A percentile compares a stretch with the other conserved stretches of the same genome.
phyloP scores from a whole-genome alignment of 2,888 invertebrate genomes.

The Adela reaumurella region DNA sequence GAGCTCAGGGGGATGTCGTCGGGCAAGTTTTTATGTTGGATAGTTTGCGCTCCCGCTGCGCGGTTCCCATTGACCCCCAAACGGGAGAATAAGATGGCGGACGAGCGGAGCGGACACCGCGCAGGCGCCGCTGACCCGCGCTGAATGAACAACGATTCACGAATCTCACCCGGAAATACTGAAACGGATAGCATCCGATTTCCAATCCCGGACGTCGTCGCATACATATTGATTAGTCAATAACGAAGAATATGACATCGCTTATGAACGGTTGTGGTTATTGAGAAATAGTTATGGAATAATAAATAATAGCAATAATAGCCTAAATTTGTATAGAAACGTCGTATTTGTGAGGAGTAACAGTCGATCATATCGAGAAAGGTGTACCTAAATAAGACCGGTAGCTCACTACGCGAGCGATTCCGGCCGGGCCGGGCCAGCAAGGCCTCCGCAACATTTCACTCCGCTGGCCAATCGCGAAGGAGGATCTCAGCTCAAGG shows the following conservation, averaged over 20 bases:
- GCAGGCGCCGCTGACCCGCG: conserved; percentile 12
- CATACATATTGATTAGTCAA: conserved; percentile 49
- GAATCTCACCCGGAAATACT: conserved; percentile 18
- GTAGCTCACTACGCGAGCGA: not conserved
- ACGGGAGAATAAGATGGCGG: conserved; percentile 46
- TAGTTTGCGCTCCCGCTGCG: too few relatives aligned
- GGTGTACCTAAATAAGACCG: not conserved
- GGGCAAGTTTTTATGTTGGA: too few relatives aligned
- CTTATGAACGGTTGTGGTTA: conserved; percentile 57
- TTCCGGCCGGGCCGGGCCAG: too few relatives aligned
- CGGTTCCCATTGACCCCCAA: conserved; percentile 21
- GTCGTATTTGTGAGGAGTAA: not conserved
- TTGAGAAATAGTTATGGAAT: conserved; percentile 52
- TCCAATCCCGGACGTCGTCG: conserved; percentile 17
- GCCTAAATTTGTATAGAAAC: conserved; percentile 22
- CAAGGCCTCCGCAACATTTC: not conserved
- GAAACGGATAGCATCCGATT: conserved; percentile 34
- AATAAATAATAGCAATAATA: conserved; percentile 54
- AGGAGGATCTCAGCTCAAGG: not conserved
- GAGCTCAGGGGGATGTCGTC: not conserved
- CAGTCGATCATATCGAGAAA: not conserved
- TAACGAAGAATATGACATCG: conserved; percentile 52
- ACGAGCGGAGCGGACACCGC: conserved; percentile 19
- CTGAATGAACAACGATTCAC: conserved; percentile 31
- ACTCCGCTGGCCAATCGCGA: not conserved